Conservation (phyloP, 2,113 vertebrate species). For the Engraulis encrasicolus region DNA sequence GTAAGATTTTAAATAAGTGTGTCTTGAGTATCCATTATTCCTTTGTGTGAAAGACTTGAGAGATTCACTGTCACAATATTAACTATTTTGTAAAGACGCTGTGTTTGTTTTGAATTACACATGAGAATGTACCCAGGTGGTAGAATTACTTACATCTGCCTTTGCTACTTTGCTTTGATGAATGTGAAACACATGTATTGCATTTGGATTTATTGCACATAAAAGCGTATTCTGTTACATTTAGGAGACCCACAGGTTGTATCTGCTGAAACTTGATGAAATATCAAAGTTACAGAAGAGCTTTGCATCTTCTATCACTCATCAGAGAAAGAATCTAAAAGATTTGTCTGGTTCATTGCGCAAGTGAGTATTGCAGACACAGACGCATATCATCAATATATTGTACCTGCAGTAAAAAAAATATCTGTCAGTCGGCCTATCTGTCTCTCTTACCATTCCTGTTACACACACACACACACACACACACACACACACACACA, state of each 20-base stretch:
- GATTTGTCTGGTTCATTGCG: slow-evolving; percentile 77
- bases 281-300: slow-evolving; percentile 85
- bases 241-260: slow-evolving; percentile 87
- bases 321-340: slow-evolving; percentile 82
- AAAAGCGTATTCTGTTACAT: background rate
- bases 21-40: background rate
- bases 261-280: slow-evolving; percentile 89
- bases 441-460: too few species aligned
- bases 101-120: background rate
- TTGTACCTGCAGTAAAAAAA: too few species aligned
- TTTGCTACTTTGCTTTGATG: background rate
- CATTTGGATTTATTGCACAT: background rate
- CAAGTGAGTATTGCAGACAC: slow-evolving; percentile 67
- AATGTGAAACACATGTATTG: background rate
- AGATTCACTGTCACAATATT: background rate
- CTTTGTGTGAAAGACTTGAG: background rate
- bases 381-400: background rate
- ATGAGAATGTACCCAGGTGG: background rate
- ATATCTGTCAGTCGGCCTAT: too few species aligned
- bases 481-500: background rate
- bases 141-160: background rate
- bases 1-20: background rate
- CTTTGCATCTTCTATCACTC: slow-evolving; percentile 79
- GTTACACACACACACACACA: background rate
- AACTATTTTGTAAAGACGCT: background rate